A percentile compares a stretch with the other conserved stretches of the same genome.
These are phyloP conservation scores for Prunella himalayana DNA, from an alignment of 2,113 vertebrate genomes.

Conservation along the genomic window DNA sequence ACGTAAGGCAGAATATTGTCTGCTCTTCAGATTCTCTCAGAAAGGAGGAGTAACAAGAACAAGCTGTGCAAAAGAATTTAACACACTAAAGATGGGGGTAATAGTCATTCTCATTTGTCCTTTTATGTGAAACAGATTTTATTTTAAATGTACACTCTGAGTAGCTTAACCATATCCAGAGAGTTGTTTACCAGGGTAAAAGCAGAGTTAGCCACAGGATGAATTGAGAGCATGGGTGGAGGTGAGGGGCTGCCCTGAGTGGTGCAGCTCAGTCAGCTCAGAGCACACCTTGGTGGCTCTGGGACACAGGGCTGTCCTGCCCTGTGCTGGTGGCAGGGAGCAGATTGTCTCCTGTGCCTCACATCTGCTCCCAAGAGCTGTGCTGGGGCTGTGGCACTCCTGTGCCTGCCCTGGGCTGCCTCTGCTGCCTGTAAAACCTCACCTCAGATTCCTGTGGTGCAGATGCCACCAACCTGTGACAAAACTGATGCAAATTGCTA, in stretches of 20 bases:
- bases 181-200: constrained; percentile 18
- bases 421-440: neutral
- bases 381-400: neutral
- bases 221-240: constrained; percentile 15
- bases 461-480: neutral
- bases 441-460: rapidly evolving
- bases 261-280: neutral
- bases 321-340: neutral
- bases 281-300: neutral
- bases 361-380: neutral
- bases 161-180: constrained; percentile 69
- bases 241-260: neutral
- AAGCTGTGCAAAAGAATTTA: constrained; percentile 74
- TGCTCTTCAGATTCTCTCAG: constrained; percentile 47
- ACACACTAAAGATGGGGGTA: constrained; percentile 70
- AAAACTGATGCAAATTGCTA: neutral
- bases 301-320: neutral
- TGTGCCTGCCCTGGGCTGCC: neutral
- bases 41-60: constrained; percentile 73
- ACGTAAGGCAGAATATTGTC: constrained; percentile 37
- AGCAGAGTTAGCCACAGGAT: neutral
- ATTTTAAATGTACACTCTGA: constrained; percentile 62
- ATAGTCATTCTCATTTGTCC: constrained; percentile 75
- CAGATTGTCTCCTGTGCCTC: neutral
- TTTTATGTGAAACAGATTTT: constrained; percentile 81